phyloP scores from a whole-genome alignment of 2,113 vertebrate species.

The Triplophysa dalaica region DNA sequence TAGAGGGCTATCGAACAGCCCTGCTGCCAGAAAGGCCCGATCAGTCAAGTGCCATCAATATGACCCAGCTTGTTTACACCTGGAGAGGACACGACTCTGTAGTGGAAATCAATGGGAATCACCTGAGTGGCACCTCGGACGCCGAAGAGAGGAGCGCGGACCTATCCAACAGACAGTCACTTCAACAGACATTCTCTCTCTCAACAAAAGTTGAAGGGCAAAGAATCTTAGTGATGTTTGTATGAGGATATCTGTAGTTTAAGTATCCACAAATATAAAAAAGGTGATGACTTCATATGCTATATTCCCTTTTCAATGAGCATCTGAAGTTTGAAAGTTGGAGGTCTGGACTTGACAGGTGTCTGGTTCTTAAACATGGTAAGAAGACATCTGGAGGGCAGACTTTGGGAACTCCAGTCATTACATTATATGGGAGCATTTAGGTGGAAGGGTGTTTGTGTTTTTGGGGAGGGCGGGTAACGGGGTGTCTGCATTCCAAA shows the following conservation, averaged over 20 bases:
- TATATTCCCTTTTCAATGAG: slow-evolving; percentile 14
- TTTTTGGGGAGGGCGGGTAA: slow-evolving; percentile 30
- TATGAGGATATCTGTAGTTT: background rate
- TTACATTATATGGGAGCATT: slow-evolving; percentile 60
- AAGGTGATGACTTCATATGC: background rate
- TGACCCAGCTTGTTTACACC: slow-evolving; percentile 60
- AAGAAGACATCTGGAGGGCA: slow-evolving; percentile 57
- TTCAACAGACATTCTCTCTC: slow-evolving; percentile 29
- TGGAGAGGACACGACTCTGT: slow-evolving; percentile 53
- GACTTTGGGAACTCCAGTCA: slow-evolving; percentile 54
- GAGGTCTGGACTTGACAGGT: slow-evolving; percentile 43
- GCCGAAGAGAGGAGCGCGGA: slow-evolving; percentile 26
- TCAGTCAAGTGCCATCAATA: slow-evolving; percentile 60
- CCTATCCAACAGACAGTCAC: slow-evolving; percentile 35
- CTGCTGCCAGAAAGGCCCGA: slow-evolving; percentile 54
- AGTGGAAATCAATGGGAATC: slow-evolving; percentile 60
- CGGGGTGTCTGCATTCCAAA: slow-evolving; percentile 56
- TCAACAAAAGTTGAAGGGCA: slow-evolving; percentile 35
- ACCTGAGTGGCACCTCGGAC: slow-evolving; percentile 60
- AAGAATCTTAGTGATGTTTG: slow-evolving; percentile 11
- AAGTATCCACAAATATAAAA: background rate
- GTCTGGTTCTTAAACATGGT: slow-evolving; percentile 47
- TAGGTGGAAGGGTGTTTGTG: slow-evolving; percentile 54
- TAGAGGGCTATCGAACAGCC: slow-evolving; percentile 53
- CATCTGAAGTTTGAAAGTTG: background rate